Evolutionary conservation across 1,140 invertebrate species (phyloP).

Genomic region (Drosophila lowei): DNA sequence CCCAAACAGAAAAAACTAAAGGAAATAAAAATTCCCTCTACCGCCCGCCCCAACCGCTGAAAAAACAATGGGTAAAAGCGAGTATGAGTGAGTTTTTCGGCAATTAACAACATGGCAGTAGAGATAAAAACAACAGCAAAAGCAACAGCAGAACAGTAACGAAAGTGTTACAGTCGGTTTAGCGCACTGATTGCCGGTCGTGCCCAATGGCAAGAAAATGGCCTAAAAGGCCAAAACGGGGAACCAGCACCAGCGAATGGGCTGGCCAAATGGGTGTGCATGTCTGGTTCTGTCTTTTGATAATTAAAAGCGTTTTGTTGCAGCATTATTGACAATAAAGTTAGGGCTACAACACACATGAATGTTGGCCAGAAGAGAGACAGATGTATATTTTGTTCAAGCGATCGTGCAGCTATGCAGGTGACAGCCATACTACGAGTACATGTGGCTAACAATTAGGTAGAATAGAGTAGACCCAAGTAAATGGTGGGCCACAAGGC

Average conservation of each 20-base stretch:
- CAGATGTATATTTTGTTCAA: no score
- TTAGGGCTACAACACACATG: slow-evolving; percentile 16
- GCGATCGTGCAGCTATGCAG: no score
- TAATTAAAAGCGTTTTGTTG: slow-evolving; percentile 70
- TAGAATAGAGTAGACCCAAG: no score
- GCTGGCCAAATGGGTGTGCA: slow-evolving; percentile 2
- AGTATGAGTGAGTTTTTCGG: slow-evolving; percentile 58
- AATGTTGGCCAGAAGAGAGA: background rate
- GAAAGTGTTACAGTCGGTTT: slow-evolving; percentile 59
- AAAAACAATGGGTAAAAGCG: slow-evolving; percentile 16
- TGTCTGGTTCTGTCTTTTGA: slow-evolving; percentile 16
- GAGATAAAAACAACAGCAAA: slow-evolving; percentile 51
- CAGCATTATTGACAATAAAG: slow-evolving; percentile 60
- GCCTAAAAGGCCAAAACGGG: slow-evolving; percentile 37
- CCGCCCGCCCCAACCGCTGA: no score
- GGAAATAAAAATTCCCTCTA: background rate
- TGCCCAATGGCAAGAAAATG: slow-evolving; percentile 48
- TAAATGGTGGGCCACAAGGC: no score
- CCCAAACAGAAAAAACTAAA: slow-evolving; percentile 20
- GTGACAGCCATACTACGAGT: no score
- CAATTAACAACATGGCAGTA: slow-evolving; percentile 71
- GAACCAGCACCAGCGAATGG: slow-evolving; percentile 19
- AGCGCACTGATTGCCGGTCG: slow-evolving; percentile 58
- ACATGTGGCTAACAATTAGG: no score
- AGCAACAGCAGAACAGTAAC: background rate